Evolutionary conservation across 2,797 vertebrate genomes (phyloP).

Genomic region (Ctenopoma multispine): DNA sequence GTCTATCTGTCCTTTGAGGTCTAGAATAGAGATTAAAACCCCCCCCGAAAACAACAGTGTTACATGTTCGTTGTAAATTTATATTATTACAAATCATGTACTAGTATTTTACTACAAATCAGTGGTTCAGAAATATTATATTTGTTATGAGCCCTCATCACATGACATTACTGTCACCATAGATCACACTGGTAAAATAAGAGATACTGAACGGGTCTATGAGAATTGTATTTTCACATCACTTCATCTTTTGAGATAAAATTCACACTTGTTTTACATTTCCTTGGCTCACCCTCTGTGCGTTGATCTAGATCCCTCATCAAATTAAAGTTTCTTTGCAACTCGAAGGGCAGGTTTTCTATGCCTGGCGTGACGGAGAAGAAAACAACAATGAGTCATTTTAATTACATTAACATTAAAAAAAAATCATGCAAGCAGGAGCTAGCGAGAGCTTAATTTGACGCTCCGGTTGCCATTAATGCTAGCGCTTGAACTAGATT

Average conservation of each 20-base stretch:
- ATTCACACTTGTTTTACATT: not conserved
- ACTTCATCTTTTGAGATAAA: not conserved
- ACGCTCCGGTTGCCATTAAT: too few species aligned
- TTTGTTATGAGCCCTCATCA: not conserved
- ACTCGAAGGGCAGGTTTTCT: conserved; percentile 95
- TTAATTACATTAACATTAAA: not conserved
- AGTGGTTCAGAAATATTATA: not conserved
- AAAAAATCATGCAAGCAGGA: not conserved
- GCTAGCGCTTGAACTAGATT: not conserved
- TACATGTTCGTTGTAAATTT: not conserved
- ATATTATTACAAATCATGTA: not conserved
- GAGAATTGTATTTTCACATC: not conserved
- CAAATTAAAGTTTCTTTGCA: conserved; percentile 98
- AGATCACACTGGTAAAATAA: not conserved
- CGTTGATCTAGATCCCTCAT: conserved; percentile 98
- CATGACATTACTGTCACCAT: not conserved
- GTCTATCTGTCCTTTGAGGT: conserved; percentile 96
- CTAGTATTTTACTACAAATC: not conserved
- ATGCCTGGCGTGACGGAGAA: conserved; percentile 85
- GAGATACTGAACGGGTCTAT: not conserved
- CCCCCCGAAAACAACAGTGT: not conserved
- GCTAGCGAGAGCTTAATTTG: conserved; percentile 32
- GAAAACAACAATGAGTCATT: conserved; percentile 16
- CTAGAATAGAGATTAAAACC: conserved; percentile 76
- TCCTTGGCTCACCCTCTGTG: conserved; percentile 90